A percentile compares a stretch with the other conserved stretches of the same genome.
phyloP scores from a whole-genome alignment of 2,888 invertebrate species.

The Hanleya hanleyi region DNA sequence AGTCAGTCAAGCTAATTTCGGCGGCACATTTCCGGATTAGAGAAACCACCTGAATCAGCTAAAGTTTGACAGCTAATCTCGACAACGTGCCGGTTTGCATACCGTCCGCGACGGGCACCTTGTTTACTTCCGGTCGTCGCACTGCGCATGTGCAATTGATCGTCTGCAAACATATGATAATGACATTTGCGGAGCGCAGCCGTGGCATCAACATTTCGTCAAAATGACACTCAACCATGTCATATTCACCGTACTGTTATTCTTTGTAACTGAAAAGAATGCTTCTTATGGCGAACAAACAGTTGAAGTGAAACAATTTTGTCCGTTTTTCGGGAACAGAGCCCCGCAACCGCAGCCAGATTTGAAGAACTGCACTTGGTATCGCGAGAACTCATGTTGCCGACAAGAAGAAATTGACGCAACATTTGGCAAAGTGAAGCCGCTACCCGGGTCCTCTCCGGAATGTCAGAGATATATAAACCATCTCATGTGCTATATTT shows the following conservation, averaged over 20 bases:
- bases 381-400: slow-evolving; percentile 58
- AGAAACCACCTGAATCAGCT: too few relatives aligned
- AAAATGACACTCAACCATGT: too few relatives aligned
- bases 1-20: too few relatives aligned
- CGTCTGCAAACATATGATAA: background rate
- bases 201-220: too few relatives aligned
- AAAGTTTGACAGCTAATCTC: too few relatives aligned
- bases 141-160: background rate
- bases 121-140: too few relatives aligned
- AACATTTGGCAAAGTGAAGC: slow-evolving; percentile 72
- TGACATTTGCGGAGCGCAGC: background rate
- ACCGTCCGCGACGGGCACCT: too few relatives aligned
- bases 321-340: slow-evolving; percentile 73
- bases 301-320: slow-evolving; percentile 47
- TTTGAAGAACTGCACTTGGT: slow-evolving; percentile 70
- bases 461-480: slow-evolving; percentile 72
- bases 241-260: too few relatives aligned
- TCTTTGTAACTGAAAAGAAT: too few relatives aligned
- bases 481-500: slow-evolving; percentile 74
- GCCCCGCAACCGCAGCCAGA: slow-evolving; percentile 70
- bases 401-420: slow-evolving; percentile 72
- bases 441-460: slow-evolving; percentile 70
- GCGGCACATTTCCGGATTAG: too few relatives aligned
- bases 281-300: background rate
- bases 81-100: too few relatives aligned